A percentile compares a stretch with the other conserved stretches of the same genome.
Evolutionary conservation across 2,888 invertebrate genomes (phyloP).

Genomic region (Agrotis ipsilon): DNA sequence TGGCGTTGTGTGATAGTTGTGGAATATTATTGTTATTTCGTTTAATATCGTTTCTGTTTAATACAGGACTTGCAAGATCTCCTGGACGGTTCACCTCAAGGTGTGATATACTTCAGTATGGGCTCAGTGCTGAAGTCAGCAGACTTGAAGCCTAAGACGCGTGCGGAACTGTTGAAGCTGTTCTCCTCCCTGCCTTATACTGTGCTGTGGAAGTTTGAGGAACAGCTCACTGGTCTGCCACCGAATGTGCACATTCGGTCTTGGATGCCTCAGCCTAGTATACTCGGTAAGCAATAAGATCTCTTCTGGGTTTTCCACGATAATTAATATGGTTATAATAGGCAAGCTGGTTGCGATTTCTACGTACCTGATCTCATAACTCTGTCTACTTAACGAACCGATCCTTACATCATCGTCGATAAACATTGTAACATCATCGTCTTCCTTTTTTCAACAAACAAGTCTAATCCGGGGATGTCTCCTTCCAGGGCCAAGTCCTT

Average conservation of each 20-base stretch:
- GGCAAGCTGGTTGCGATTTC: too few species aligned
- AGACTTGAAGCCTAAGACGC: conserved; percentile 63
- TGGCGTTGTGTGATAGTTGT: too few species aligned
- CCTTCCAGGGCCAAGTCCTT: too few species aligned
- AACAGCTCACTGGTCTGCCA: conserved; percentile 76
- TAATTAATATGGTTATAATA: too few species aligned
- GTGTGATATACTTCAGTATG: conserved; percentile 85
- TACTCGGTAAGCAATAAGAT: conserved; percentile 79
- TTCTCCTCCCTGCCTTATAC: conserved; percentile 77
- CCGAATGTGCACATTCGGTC: conserved; percentile 83
- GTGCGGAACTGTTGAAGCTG: conserved; percentile 67
- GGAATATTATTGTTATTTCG: too few species aligned
- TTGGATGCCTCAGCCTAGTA: conserved; percentile 90
- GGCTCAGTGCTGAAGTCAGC: conserved; percentile 78
- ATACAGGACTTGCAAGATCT: conserved; percentile 79
- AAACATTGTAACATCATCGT: too few species aligned
- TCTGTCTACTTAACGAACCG: too few species aligned
- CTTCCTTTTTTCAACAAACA: too few species aligned
- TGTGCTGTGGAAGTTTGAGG: conserved; percentile 90
- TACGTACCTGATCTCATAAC: too few species aligned
- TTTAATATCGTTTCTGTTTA: neutral
- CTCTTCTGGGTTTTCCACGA: too few species aligned
- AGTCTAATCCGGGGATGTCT: too few species aligned
- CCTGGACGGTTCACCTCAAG: conserved; percentile 75
- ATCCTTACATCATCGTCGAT: too few species aligned